These are phyloP conservation scores for Leptinotarsa haldemani DNA, from an alignment of 2,888 invertebrate species.

Conservation along the genomic window DNA sequence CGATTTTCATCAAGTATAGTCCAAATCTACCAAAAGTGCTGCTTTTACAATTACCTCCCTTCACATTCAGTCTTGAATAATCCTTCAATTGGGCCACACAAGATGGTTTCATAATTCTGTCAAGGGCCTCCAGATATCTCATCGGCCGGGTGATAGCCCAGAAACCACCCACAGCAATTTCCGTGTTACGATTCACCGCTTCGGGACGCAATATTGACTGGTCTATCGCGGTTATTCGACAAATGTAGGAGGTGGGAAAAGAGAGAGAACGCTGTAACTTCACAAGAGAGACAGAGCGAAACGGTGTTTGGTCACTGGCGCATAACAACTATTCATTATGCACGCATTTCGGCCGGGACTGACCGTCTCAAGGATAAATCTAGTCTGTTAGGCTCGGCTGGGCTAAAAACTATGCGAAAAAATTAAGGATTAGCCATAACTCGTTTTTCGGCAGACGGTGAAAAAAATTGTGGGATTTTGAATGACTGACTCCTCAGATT, in stretches of 20 bases:
- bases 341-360: slow-evolving; percentile 56
- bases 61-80: too few relatives aligned
- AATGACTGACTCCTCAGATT: not conserved
- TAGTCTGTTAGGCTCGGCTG: slow-evolving; percentile 57
- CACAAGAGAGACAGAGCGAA: slow-evolving; percentile 34
- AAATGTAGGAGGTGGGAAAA: slow-evolving; percentile 39
- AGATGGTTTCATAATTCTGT: not conserved
- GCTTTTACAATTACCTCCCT: too few relatives aligned
- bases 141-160: not conserved
- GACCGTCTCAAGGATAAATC: slow-evolving; percentile 65
- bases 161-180: slow-evolving; percentile 1
- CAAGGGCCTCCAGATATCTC: not conserved
- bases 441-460: slow-evolving; percentile 6
- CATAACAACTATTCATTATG: slow-evolving; percentile 62
- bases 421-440: slow-evolving; percentile 17
- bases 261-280: slow-evolving; percentile 30
- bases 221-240: slow-evolving; percentile 20
- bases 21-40: too few relatives aligned
- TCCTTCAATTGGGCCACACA: not conserved
- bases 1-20: too few relatives aligned
- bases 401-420: slow-evolving; percentile 32
- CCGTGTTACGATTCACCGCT: not conserved
- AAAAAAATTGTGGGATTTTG: not conserved
- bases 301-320: slow-evolving; percentile 62
- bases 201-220: slow-evolving; percentile 7